These are phyloP conservation scores for Eubasilissa splendida DNA, from an alignment of 2,888 invertebrate species.

Conservation along the genomic window DNA sequence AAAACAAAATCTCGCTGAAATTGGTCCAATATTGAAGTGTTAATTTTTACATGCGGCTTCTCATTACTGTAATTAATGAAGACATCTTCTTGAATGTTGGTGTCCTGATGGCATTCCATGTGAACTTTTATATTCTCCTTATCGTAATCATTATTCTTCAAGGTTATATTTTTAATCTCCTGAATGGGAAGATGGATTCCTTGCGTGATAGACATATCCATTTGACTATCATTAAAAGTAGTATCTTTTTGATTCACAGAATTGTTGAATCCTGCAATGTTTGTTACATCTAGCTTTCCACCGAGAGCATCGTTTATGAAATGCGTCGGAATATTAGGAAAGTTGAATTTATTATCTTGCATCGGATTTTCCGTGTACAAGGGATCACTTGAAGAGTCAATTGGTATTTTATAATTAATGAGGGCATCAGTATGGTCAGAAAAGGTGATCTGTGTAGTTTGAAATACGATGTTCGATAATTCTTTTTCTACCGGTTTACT, in stretches of 20 bases:
- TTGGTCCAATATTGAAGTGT: slow-evolving; percentile 21
- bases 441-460: slow-evolving; percentile 45
- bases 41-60: neutral
- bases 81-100: slow-evolving; percentile 1
- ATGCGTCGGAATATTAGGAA: neutral
- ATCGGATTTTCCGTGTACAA: neutral
- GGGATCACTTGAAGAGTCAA: slow-evolving; percentile 19
- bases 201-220: slow-evolving; percentile 52
- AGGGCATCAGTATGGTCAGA: slow-evolving; percentile 53
- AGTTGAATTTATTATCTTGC: neutral
- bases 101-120: slow-evolving; percentile 15
- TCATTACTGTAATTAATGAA: neutral
- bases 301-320: slow-evolving; percentile 4
- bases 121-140: slow-evolving; percentile 50
- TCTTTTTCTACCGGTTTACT: slow-evolving; percentile 29
- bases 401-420: slow-evolving; percentile 53
- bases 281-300: neutral
- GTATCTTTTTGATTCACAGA: slow-evolving; percentile 2
- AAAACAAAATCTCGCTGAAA: slow-evolving; percentile 34
- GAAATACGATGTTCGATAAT: slow-evolving; percentile 32
- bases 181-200: slow-evolving; percentile 27
- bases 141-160: slow-evolving; percentile 22
- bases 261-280: neutral
- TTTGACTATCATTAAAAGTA: slow-evolving; percentile 36
- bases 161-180: slow-evolving; percentile 16